Conservation (phyloP, 1,140 invertebrate species). For the Apolygus lucorum region DNA sequence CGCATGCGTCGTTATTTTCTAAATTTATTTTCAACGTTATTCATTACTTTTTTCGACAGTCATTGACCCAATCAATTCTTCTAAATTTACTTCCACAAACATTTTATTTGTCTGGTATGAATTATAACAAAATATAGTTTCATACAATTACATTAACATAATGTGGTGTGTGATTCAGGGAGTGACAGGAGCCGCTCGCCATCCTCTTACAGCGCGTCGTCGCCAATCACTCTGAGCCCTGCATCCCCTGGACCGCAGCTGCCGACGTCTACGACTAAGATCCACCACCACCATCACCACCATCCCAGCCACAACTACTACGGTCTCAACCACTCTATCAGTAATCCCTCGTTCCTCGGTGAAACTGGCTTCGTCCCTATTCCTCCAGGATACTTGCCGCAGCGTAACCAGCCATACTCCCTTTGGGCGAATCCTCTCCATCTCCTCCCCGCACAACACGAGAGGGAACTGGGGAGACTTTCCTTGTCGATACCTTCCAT, state of each 20-base stretch:
- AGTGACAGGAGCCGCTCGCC: no score
- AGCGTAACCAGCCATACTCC: background rate
- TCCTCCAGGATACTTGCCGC: background rate
- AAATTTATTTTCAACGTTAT: no score
- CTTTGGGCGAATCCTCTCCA: background rate
- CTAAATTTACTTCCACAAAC: no score
- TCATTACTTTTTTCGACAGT: no score
- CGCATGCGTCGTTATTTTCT: no score
- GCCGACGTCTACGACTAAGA: no score
- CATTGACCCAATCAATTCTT: no score
- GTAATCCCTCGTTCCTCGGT: background rate
- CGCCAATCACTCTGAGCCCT: background rate
- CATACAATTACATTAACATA: no score
- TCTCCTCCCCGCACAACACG: background rate
- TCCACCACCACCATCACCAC: background rate
- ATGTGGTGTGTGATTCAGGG: no score
- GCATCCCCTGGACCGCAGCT: background rate
- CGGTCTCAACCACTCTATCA: background rate
- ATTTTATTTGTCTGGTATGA: no score
- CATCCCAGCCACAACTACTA: background rate
- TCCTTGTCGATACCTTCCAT: background rate
- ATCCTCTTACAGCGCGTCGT: no score
- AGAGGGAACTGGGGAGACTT: background rate
- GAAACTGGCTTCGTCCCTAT: background rate
- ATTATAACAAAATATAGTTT: no score